Evolutionary conservation across 2,797 vertebrate genomes (phyloP).

Genomic region (Pseudochaenichthys georgianus): DNA sequence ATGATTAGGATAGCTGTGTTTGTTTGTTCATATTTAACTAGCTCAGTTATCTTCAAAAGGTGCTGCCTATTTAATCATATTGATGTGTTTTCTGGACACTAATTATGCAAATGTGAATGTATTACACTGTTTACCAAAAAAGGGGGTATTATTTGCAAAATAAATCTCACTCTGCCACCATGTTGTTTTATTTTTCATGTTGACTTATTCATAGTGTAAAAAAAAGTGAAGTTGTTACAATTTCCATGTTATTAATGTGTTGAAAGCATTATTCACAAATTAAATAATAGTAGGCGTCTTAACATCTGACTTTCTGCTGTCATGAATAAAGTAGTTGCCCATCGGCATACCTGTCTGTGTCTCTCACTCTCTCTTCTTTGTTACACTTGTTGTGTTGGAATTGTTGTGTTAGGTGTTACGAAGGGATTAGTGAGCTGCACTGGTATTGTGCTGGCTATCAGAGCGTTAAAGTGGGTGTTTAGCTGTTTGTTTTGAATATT

Average conservation of each 20-base stretch:
- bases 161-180: too few relatives aligned
- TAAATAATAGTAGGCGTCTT: neutral
- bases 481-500: conserved; percentile 21
- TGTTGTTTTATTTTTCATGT: too few relatives aligned
- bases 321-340: neutral
- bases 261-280: too few relatives aligned
- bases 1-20: too few relatives aligned
- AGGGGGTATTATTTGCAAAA: too few relatives aligned
- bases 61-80: too few relatives aligned
- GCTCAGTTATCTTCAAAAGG: too few relatives aligned
- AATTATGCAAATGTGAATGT: conserved; percentile 34
- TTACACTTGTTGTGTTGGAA: conserved; percentile 4
- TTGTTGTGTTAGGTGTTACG: conserved; percentile 23
- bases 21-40: too few relatives aligned
- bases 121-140: conserved; percentile 23
- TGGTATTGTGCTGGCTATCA: neutral
- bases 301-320: neutral
- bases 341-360: neutral
- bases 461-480: conserved; percentile 12
- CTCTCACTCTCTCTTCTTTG: neutral
- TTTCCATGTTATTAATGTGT: too few relatives aligned
- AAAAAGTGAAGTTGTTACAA: too few relatives aligned
- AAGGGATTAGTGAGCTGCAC: conserved; percentile 1
- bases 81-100: too few relatives aligned
- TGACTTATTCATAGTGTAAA: too few relatives aligned